Percentiles rank a stretch among this genome's conserved stretches.
Evolutionary conservation across 2,888 invertebrate genomes (phyloP).

Genomic region (Syrista parreyssii): DNA sequence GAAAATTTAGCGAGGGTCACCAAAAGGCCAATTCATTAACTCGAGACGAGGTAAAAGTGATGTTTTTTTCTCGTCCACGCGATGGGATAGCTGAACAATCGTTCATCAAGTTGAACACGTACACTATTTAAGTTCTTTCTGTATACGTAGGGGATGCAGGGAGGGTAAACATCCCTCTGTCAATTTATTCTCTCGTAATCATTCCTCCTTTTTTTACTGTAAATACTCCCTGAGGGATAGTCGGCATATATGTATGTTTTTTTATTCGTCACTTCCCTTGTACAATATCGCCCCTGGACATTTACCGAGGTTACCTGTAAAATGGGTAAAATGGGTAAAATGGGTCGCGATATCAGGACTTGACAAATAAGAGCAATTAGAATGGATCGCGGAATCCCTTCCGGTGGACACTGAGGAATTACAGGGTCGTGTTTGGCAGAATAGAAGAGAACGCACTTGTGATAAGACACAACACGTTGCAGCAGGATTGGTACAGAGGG

Average conservation of each 20-base stretch:
- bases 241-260: neutral
- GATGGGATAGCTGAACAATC: no score
- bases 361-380: conserved; percentile 25
- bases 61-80: neutral
- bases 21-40: neutral
- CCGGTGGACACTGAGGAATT: conserved; percentile 18
- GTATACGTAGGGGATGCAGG: no score
- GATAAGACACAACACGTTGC: conserved; percentile 9
- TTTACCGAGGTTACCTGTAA: neutral
- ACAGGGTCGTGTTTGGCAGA: neutral
- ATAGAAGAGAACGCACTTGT: neutral
- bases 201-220: neutral
- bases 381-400: conserved; percentile 17
- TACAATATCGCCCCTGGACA: neutral
- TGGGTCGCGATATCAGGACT: neutral
- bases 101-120: no score
- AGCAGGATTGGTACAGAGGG: neutral
- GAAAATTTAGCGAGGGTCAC: neutral
- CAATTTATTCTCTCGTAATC: neutral
- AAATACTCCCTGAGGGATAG: neutral
- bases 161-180: neutral
- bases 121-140: no score
- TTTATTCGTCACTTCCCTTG: neutral
- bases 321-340: neutral
- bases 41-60: neutral